Base-by-base conservation (phyloP, 2,888 invertebrate genomes). In the Lottia scabra region DNA sequence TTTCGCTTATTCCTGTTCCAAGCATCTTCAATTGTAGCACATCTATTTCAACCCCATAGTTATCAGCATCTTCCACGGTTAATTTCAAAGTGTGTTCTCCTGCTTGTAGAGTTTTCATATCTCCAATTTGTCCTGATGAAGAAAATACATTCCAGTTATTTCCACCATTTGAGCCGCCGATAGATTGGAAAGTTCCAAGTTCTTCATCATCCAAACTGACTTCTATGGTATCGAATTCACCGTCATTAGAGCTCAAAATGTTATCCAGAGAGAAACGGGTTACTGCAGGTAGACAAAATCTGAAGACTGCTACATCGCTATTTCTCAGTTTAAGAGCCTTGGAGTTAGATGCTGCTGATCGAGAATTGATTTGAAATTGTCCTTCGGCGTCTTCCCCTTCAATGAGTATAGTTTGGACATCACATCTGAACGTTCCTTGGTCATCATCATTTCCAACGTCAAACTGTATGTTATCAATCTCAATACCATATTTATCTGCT, bases 381-480 rank as follows among this genome's bases (percentile, higher is more conserved):
- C 10, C 38, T 6, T 38, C 0, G 38, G 10, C 10, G 38, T 2
- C 38, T 38, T 38, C 38, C 10, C 38, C 38, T 6, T 38, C 38
- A 38, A 38, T 38, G 5, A 10, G 10, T 38, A 38, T 38, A 38
- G 5, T 1, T 38, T 10, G 5, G 38, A 8, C 5, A 38, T 10
- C 1, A 38, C 38, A 38, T 8, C 10, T 38, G 38, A 38, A 8
- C 8, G 38, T 38, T 1, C 23, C 19, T 23, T 23, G 19, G 56
- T 23, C 56, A 23, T 56, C 12, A 4, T 75, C 70, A 62, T 82
- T 81, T 10, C 73, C 71, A 6, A 83, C 67, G 3, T 78, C 76
- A 2, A 83, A 69, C 19, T 78, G 77, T 5, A 82, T 69, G 46
- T 80, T 76, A 68, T 83, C 83, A 16, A 83, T 68, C 8, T 81